phyloP scores from a whole-genome alignment of 2,797 vertebrate genomes.

The Dermochelys coriacea region DNA sequence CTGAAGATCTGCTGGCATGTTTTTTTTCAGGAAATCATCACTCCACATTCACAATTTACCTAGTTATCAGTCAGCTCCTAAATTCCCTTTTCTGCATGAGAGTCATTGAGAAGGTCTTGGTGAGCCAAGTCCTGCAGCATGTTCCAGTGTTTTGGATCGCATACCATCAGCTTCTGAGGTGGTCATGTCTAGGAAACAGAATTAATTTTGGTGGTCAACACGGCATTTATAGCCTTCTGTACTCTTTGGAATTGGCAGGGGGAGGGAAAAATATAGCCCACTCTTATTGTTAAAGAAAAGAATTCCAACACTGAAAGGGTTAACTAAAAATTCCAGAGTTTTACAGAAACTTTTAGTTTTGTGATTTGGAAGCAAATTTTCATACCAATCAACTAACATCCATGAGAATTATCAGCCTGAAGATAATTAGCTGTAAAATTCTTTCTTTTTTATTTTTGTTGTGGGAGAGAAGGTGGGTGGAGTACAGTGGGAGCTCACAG shows the following conservation, averaged over 20 bases:
- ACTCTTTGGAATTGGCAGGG: not conserved
- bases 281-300: not conserved
- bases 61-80: not conserved
- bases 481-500: constrained; percentile 30
- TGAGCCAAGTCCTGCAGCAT: not conserved
- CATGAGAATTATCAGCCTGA: not conserved
- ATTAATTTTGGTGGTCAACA: not conserved
- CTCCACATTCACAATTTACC: not conserved
- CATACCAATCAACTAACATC: not conserved
- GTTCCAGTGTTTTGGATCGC: not conserved
- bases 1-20: not conserved
- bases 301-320: not conserved
- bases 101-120: rapidly evolving
- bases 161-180: not conserved
- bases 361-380: not conserved
- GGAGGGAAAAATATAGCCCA: not conserved
- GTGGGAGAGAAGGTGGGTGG: not conserved
- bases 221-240: not conserved
- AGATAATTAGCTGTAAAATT: not conserved
- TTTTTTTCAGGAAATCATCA: not conserved
- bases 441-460: constrained; percentile 4
- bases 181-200: not conserved
- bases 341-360: not conserved
- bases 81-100: not conserved
- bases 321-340: constrained; percentile 1